phyloP scores from a whole-genome alignment of 2,888 invertebrate species.

The Alcis repandata region DNA sequence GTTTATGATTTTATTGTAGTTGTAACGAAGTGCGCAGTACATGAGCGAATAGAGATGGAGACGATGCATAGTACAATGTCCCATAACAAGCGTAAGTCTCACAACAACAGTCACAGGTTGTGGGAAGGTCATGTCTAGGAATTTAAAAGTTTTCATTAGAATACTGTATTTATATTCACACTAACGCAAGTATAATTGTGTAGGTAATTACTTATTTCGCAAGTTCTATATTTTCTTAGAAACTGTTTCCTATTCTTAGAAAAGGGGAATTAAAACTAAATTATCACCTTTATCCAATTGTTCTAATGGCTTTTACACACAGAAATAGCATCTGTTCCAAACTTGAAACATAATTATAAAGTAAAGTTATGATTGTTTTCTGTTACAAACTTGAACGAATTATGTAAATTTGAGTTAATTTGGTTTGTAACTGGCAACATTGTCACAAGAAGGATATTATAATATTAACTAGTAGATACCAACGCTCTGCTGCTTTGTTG shows the following conservation, averaged over 20 bases:
- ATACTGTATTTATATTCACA: no score
- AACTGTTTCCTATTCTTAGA: background rate
- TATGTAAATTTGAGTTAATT: slow-evolving; percentile 26
- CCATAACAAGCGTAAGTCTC: no score
- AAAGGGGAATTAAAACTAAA: background rate
- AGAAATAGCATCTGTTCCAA: slow-evolving; percentile 20
- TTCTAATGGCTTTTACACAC: slow-evolving; percentile 18
- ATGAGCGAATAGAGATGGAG: no score
- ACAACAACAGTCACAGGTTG: no score
- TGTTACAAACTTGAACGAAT: slow-evolving; percentile 25
- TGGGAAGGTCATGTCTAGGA: no score
- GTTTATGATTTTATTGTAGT: no score
- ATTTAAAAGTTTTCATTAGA: no score
- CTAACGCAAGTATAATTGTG: background rate
- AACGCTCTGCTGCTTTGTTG: background rate
- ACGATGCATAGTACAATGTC: no score
- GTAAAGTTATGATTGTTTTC: slow-evolving; percentile 32
- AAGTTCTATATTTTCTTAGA: background rate
- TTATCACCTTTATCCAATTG: slow-evolving; percentile 6
- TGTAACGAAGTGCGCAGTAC: no score
- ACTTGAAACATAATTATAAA: slow-evolving; percentile 22
- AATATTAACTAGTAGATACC: background rate
- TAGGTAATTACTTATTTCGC: background rate
- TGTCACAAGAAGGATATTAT: slow-evolving; percentile 66
- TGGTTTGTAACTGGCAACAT: slow-evolving; percentile 56